Evolutionary conservation across 2,888 invertebrate species (phyloP).

Genomic region (Erpobdella octoculata): DNA sequence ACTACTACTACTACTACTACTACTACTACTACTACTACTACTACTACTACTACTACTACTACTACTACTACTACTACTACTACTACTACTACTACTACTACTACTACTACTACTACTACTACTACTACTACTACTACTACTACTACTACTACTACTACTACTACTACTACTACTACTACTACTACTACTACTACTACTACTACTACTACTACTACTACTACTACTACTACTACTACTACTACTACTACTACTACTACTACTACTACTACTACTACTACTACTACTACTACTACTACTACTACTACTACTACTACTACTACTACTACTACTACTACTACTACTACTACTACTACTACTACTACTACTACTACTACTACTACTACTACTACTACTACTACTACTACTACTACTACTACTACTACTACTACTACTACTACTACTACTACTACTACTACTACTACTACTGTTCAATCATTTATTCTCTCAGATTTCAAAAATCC

Average conservation of each 20-base stretch:
- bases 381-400: constrained; percentile 20
- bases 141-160: constrained; percentile 1
- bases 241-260: constrained; percentile 1
- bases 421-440: constrained; percentile 19
- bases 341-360: constrained; percentile 19
- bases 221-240: constrained; percentile 1
- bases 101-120: constrained; percentile 1
- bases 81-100: constrained; percentile 1
- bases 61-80: constrained; percentile 1
- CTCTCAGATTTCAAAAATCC: no score
- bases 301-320: constrained; percentile 12
- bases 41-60: constrained; percentile 1
- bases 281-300: constrained; percentile 1
- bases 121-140: constrained; percentile 1
- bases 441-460: constrained; percentile 19
- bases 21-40: constrained; percentile 1
- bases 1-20: constrained; percentile 1
- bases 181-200: constrained; percentile 1
- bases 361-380: constrained; percentile 20
- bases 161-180: constrained; percentile 1
- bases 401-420: constrained; percentile 19
- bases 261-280: constrained; percentile 1
- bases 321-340: constrained; percentile 17
- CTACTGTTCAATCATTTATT: no score
- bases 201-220: constrained; percentile 1